These are phyloP conservation scores for Brachionus asplanchnoidis DNA, from an alignment of 1,140 invertebrate species.

Conservation along the genomic window DNA sequence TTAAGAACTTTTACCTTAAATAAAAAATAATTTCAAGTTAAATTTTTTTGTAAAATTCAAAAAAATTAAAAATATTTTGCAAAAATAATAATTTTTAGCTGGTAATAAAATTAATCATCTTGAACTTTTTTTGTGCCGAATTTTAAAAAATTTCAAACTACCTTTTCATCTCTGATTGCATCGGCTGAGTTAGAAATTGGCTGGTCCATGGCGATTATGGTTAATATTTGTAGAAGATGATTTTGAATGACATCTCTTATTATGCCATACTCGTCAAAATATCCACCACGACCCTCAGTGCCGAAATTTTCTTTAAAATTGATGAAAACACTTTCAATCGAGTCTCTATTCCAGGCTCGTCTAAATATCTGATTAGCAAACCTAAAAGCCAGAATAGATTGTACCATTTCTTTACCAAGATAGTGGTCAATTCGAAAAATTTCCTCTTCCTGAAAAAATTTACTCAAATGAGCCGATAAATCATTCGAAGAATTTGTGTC, in stretches of 20 bases:
- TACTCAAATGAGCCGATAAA: constrained; percentile 78
- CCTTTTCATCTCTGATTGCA: constrained; percentile 94
- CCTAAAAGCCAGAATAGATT: constrained; percentile 87
- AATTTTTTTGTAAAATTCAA: background rate
- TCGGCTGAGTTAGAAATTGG: constrained; percentile 88
- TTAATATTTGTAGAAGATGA: constrained; percentile 92
- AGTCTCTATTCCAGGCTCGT: constrained; percentile 69
- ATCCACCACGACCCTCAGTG: constrained; percentile 94
- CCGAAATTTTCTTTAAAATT: constrained; percentile 99
- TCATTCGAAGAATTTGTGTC: constrained; percentile 77
- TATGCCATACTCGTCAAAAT: constrained; percentile 97
- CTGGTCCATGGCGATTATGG: constrained; percentile 96
- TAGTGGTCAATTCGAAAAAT: constrained; percentile 98
- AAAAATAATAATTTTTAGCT: no score
- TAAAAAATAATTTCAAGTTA: background rate
- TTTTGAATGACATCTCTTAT: constrained; percentile 95
- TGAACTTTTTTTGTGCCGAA: no score
- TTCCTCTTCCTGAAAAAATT: constrained; percentile 87
- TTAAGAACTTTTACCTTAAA: constrained; percentile 76
- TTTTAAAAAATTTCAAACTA: background rate
- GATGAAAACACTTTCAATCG: constrained; percentile 87
- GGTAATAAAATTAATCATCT: no score
- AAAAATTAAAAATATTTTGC: background rate
- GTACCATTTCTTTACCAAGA: constrained; percentile 99
- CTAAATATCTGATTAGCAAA: constrained; percentile 61